Base-by-base conservation (phyloP, 2,113 vertebrate genomes). In the Oryzias curvinotus region DNA sequence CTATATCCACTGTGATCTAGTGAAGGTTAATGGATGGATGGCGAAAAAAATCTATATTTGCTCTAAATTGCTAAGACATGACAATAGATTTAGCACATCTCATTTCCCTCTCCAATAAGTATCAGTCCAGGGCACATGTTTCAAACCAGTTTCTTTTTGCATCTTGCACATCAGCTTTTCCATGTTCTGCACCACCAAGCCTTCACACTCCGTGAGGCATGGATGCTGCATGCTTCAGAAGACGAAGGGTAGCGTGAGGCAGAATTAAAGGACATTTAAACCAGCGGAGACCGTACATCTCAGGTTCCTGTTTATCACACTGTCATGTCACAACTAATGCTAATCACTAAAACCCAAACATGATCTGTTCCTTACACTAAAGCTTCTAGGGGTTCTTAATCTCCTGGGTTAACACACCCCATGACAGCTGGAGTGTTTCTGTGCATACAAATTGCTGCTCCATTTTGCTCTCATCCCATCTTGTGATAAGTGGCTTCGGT, bases 271-370 rank as follows among this genome's bases (percentile, higher is more conserved):
- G 60, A 54, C 75, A 71, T 89, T 88, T 87, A 87, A 86, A 84
- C 86, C 81, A 78, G 25, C 64, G 55, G 1, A 42, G 62, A 71
- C 69, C 68, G 45, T 60, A 25, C n/a, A 43, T 57, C 57, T 42
- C 42, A 73, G 62, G 52, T 70, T 47, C 60, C 71, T 62, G 80
- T 87, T 86, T 75, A 86, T 88, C 79, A 84, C 55, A 7, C 73
- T 68, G 84, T 61, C 74, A 62, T 63, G 77, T 77, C 71, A 73
- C 68, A 72, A 78, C 75, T 43, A 67, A 62, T 52, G 75, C 78
- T 81, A 77, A 85, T 85, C 70, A 68, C 76, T 63, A 26, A 57
- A 80, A 71, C 81, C 78, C 78, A 85, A 86, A 87, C 78, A 85
- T 78, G 87, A 85, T 88, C 78, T 77, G 75, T 77, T 77, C 46